A percentile compares a stretch with the other conserved stretches of the same genome.
Conservation (phyloP, 2,888 invertebrate genomes). For the Leptogaster cylindrica region DNA sequence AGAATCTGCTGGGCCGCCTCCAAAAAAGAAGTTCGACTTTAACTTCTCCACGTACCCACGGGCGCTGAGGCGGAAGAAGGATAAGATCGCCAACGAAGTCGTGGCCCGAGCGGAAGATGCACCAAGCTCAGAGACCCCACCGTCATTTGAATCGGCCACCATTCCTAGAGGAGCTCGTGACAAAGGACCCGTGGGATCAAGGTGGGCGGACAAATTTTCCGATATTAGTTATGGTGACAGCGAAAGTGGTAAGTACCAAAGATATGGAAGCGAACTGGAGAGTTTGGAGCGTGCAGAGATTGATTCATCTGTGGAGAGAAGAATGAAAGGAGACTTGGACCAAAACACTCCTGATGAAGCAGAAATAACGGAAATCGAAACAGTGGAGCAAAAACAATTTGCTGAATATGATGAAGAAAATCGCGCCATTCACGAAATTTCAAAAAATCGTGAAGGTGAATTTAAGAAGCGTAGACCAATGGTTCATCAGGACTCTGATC, state of each 20-base stretch:
- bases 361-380: constrained; percentile 60
- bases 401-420: constrained; percentile 66
- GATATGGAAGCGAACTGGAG: constrained; percentile 60
- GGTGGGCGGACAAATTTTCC: constrained; percentile 64
- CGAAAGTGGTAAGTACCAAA: constrained; percentile 61
- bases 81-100: constrained; percentile 47
- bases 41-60: constrained; percentile 82
- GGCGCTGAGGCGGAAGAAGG: constrained; percentile 64
- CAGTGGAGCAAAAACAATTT: constrained; percentile 66
- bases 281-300: constrained; percentile 57
- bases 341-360: constrained; percentile 56
- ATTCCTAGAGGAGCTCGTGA: constrained; percentile 67
- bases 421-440: constrained; percentile 64
- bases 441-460: constrained; percentile 59
- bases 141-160: constrained; percentile 72
- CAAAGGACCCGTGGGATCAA: constrained; percentile 63
- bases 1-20: constrained; percentile 64
- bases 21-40: constrained; percentile 70
- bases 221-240: constrained; percentile 63
- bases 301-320: constrained; percentile 61
- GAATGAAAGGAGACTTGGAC: constrained; percentile 59
- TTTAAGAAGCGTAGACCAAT: constrained; percentile 58
- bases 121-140: constrained; percentile 65
- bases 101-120: constrained; percentile 66
- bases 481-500: constrained; percentile 61